Base-by-base conservation (phyloP, 1,140 invertebrate species). In the Anoplophora glabripennis region DNA sequence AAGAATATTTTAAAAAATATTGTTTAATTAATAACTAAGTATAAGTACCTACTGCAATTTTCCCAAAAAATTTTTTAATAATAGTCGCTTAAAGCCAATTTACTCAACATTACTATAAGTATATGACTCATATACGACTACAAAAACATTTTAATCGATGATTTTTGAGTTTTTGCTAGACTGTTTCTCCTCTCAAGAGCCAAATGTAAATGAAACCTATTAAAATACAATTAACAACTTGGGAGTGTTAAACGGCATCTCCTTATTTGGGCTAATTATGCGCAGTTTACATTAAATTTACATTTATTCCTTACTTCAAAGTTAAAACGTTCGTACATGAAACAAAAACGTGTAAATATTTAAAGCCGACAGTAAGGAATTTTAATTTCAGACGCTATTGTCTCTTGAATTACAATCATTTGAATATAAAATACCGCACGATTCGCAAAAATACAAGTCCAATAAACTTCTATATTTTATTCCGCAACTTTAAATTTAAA, bases 241-340 rank as follows among this genome's bases (percentile, higher is more conserved):
- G 44, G 18, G 44, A 46, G 44, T 46, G 44, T 46, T 46, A 18
- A 46, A 28, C 28, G 18, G 17, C 44, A 3, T 46, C 11, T 46
- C 44, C 44, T 46, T 46, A 46, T 46, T 15, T 28, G 44, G 44
- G 18, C 44, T 46, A 28, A 46, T 46, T 46, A 46, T 46, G 44
- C 44, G 44, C 28, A 17, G 44, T 46, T 46, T 46, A 46, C 44
- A 46, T 46, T 46, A 46, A 46, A 46, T 46, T 46, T 46, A 46
- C 44, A 46, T 46, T 46, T 46, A 46, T 46, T 46, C 44, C 12
- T 18, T 46, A 46, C 44, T 46, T 46, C 44, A 46, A 46, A 46
- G 44, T 14, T 46, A 17, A 18, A 1, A 18, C 44, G 7, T 46
- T 46, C 28, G 28, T 28, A 46, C 28, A 28, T 28, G 44, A 28